phyloP scores from a whole-genome alignment of 1,140 invertebrate species.

The Geopemphigus sp. region DNA sequence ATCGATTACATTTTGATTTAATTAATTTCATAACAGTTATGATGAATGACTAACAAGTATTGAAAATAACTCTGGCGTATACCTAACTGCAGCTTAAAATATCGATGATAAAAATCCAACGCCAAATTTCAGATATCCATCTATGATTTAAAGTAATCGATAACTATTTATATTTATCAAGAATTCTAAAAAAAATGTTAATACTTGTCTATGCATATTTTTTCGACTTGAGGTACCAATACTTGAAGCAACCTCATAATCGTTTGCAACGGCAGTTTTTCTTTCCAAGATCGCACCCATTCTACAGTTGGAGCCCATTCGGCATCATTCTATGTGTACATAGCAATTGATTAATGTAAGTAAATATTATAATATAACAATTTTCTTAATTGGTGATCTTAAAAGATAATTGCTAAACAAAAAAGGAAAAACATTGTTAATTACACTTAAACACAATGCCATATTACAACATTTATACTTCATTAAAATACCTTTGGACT shows the following conservation, averaged over 20 bases:
- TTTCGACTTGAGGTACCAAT: conserved; percentile 98
- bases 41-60: too few relatives aligned
- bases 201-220: conserved; percentile 99
- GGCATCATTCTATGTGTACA: not conserved
- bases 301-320: conserved; percentile 82
- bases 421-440: not conserved
- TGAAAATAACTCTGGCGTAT: too few relatives aligned
- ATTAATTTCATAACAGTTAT: too few relatives aligned
- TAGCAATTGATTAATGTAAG: not conserved
- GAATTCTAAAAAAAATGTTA: conserved; percentile 53
- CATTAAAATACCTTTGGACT: not conserved
- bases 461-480: not conserved
- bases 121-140: too few relatives aligned
- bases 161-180: not conserved
- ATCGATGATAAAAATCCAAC: too few relatives aligned
- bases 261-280: conserved; percentile 94
- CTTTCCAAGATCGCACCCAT: conserved; percentile 96
- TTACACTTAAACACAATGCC: not conserved
- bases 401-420: not conserved
- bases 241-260: conserved; percentile 98
- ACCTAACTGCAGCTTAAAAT: too few relatives aligned
- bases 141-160: too few relatives aligned
- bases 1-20: too few relatives aligned
- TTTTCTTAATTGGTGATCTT: not conserved
- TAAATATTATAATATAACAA: not conserved